These are phyloP conservation scores for Stegostoma tigrinum DNA, from an alignment of 2,113 vertebrate genomes.

Conservation along the genomic window DNA sequence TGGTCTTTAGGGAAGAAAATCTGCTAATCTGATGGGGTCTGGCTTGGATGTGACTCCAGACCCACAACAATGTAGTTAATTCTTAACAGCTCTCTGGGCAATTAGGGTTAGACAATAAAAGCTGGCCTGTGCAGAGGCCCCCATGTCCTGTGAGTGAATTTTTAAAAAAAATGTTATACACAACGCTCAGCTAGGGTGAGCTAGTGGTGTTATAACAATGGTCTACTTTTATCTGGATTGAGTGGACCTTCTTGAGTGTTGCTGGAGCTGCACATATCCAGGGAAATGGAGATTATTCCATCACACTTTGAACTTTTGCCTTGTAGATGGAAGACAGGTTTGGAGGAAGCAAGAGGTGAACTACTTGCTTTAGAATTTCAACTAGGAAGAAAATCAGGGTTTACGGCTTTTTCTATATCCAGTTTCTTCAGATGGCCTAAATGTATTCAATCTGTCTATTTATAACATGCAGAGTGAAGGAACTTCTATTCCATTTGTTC, in stretches of 20 bases:
- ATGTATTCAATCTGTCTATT: background rate
- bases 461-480: background rate
- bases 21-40: too few relatives aligned
- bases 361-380: background rate
- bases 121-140: too few relatives aligned
- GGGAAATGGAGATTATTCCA: background rate
- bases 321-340: background rate
- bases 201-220: background rate
- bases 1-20: too few relatives aligned
- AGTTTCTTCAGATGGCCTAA: background rate
- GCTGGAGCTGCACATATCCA: background rate
- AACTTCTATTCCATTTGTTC: background rate
- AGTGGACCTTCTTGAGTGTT: background rate
- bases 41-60: too few relatives aligned
- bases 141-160: too few relatives aligned
- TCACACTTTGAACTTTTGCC: background rate
- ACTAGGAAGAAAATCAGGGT: background rate
- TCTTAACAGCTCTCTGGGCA: too few relatives aligned
- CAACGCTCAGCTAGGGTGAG: background rate
- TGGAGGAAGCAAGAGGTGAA: background rate
- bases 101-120: too few relatives aligned
- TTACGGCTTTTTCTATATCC: background rate
- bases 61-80: too few relatives aligned
- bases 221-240: background rate
- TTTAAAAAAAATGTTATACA: background rate